A percentile compares a stretch with the other conserved stretches of the same genome.
Conservation (phyloP, 2,888 invertebrate genomes). For the Pardosa pseudoannulata region DNA sequence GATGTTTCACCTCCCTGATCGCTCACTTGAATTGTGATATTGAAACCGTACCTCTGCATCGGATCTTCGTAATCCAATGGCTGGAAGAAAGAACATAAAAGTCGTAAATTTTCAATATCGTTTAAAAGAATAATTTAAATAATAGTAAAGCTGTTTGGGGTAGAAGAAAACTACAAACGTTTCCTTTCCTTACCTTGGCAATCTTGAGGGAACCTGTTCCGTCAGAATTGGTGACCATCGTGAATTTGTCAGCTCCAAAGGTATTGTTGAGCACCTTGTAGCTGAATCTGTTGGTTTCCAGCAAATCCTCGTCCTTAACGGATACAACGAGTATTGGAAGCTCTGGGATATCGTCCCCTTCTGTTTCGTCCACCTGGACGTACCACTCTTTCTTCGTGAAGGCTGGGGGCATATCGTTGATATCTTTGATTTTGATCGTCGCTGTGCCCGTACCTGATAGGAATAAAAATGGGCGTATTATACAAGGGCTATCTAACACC, state of each 20-base stretch:
- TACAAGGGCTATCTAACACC: too few relatives aligned
- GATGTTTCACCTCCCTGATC: constrained; percentile 71
- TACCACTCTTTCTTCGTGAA: constrained; percentile 75
- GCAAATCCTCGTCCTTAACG: constrained; percentile 90
- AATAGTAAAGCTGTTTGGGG: too few relatives aligned
- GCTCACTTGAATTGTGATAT: constrained; percentile 85
- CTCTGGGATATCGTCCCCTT: constrained; percentile 92
- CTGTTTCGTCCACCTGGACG: constrained; percentile 92
- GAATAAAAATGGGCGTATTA: too few relatives aligned
- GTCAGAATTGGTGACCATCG: constrained; percentile 96
- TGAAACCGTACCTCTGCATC: constrained; percentile 94
- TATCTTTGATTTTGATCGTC: constrained; percentile 78
- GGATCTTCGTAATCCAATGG: constrained; percentile 96
- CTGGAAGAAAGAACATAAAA: constrained; percentile 78
- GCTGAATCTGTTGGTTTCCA: constrained; percentile 94
- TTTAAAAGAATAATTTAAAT: too few relatives aligned
- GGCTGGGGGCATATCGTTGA: constrained; percentile 79
- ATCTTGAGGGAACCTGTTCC: constrained; percentile 95
- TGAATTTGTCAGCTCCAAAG: constrained; percentile 96
- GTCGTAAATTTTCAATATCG: too few relatives aligned
- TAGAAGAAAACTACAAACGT: too few relatives aligned
- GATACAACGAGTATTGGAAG: constrained; percentile 95
- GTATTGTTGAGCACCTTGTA: constrained; percentile 88
- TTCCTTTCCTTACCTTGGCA: constrained; percentile 82
- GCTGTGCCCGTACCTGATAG: constrained; percentile 77